Percentiles rank a stretch among this genome's conserved stretches.
phyloP scores from a whole-genome alignment of 2,888 invertebrate genomes.

The Sycophila texana region DNA sequence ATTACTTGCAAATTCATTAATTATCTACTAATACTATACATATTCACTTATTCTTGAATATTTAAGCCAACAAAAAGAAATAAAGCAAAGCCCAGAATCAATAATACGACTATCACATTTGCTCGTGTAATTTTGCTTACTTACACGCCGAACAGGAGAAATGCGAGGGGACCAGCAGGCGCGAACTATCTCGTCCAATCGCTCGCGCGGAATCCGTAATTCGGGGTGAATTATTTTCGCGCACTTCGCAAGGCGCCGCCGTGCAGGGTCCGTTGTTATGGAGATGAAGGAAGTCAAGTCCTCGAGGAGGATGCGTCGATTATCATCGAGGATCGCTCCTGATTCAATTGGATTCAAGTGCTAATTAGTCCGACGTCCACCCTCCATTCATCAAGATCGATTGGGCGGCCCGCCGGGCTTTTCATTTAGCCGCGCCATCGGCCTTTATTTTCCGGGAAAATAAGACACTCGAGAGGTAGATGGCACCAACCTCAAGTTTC shows the following conservation, averaged over 20 bases:
- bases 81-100: no score
- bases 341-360: constrained; percentile 56
- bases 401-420: not conserved
- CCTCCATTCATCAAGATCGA: not conserved
- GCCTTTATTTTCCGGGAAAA: not conserved
- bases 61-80: no score
- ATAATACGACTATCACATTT: no score
- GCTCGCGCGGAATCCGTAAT: not conserved
- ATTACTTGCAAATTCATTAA: no score
- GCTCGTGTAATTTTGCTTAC: no score
- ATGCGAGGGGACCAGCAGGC: no score
- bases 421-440: not conserved
- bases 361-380: constrained; percentile 1
- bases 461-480: not conserved
- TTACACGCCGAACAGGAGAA: no score
- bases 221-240: no score
- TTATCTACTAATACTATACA: no score
- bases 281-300: constrained; percentile 52
- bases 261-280: constrained; percentile 50
- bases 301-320: constrained; percentile 38
- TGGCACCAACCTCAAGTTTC: not conserved
- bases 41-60: no score
- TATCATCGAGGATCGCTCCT: constrained; percentile 57
- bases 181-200: no score
- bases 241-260: no score